Evolutionary conservation across 1,140 invertebrate species (phyloP), one percentile per base, ranked within the genome.

Genomic region (Drosophila baimaii): DNA sequence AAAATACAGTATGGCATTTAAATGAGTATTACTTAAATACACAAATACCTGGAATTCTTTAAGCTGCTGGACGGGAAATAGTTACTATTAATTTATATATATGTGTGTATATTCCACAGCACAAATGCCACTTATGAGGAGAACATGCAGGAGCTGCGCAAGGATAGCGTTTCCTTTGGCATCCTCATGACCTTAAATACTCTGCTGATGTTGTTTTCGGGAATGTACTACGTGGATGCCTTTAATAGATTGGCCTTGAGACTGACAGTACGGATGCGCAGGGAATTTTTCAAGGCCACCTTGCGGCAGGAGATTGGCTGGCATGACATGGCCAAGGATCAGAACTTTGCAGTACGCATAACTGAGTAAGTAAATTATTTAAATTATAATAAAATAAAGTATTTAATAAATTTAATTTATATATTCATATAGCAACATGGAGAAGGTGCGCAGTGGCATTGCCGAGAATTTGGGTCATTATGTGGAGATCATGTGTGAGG

Each of bases 291-390:
- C 13, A 93, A 94, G 54, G 94, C 96, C 5, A 95, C 97, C 0
- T 91, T 98, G 9, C 94, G 96, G 49, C 97, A 98, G 91, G 97
- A 98, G 84, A 96, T 98, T 79, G 94, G 95, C 3, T 98, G 97
- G 96, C 98, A 97, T 92, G 97, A 98, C 90, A 95, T 95, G 6
- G 71, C 89, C 75, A 95, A 96, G 55, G 95, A 96, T 44, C 96
- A 97, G 79, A 97, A 98, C 92, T 96, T 98, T 88, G 97, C 97
- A 19, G 95, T 96, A 23, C 93, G 96, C 81, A 94, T 98, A 33
- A 95, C 97, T 21, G 97, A 98, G 97, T 98, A 2, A 23, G 61
- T 61, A 3, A 10, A n/a, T 9, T 21, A 33, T 6, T 6, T 15
- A 1, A 21, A 52, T 15, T 52, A 10, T 21, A 1, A 21, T 0